phyloP scores from a whole-genome alignment of 2,113 vertebrate species.

The Nymphicus hollandicus region DNA sequence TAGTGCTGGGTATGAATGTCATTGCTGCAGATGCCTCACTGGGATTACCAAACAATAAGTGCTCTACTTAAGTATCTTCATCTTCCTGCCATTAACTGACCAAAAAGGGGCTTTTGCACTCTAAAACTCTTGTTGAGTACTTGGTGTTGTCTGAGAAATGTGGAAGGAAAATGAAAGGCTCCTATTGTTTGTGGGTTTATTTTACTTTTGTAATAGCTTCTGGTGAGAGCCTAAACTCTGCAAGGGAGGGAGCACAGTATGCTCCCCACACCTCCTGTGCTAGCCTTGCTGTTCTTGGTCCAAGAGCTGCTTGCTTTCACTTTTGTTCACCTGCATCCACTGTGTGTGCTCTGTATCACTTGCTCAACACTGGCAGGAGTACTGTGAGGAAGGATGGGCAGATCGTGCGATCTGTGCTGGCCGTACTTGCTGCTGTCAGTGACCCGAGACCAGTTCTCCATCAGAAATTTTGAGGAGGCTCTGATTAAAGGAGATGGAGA shows the following conservation, averaged over 20 bases:
- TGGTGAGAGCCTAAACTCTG: slow-evolving; percentile 19
- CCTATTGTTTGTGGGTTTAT: slow-evolving; percentile 52
- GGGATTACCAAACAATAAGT: slow-evolving; percentile 21
- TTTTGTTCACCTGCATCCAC: not conserved
- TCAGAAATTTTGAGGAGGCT: not conserved
- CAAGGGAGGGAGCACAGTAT: not conserved
- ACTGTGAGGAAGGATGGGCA: not conserved
- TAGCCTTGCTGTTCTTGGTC: not conserved
- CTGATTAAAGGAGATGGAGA: not conserved
- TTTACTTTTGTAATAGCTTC: slow-evolving; percentile 55
- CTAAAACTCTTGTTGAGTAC: slow-evolving; percentile 64
- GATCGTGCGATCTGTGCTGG: not conserved
- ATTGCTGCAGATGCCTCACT: slow-evolving; percentile 37
- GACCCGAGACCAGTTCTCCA: not conserved
- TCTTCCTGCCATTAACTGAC: slow-evolving; percentile 55
- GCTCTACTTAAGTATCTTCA: slow-evolving; percentile 13
- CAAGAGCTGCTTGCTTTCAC: not conserved
- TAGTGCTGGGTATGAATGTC: slow-evolving; percentile 53
- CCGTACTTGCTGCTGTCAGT: not conserved
- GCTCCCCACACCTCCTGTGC: not conserved
- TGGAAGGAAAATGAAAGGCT: not conserved
- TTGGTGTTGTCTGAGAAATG: slow-evolving; percentile 69
- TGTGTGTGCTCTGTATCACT: not conserved
- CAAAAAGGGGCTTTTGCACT: slow-evolving; percentile 29
- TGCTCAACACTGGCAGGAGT: not conserved